phyloP scores from a whole-genome alignment of 1,140 invertebrate species.

The Dreissena polymorpha region DNA sequence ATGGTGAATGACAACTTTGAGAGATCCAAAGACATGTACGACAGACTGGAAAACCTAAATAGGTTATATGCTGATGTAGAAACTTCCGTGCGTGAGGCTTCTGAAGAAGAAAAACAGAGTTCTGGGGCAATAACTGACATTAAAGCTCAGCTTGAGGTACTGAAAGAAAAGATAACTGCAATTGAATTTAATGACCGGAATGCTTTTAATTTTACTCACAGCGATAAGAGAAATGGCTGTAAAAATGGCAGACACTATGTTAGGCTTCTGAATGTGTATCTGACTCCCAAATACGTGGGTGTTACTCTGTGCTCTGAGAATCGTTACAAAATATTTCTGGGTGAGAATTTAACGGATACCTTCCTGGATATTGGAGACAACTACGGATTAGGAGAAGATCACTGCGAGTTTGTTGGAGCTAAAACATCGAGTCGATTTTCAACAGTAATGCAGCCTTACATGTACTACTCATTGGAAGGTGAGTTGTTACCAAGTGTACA shows the following conservation, averaged over 20 bases:
- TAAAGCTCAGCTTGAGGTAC: not conserved
- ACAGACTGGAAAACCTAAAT: not conserved
- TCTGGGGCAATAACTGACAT: not conserved
- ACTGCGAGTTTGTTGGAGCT: constrained; percentile 76
- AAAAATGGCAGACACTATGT: constrained; percentile 66
- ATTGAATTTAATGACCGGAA: constrained; percentile 61
- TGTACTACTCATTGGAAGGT: not conserved
- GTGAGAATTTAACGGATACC: constrained; percentile 60
- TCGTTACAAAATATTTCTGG: constrained; percentile 74
- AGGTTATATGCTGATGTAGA: not conserved
- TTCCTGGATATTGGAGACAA: constrained; percentile 74
- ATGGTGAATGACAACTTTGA: not conserved
- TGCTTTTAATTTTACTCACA: constrained; percentile 66
- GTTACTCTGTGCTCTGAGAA: constrained; percentile 69
- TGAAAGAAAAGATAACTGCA: not conserved
- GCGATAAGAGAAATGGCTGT: constrained; percentile 63
- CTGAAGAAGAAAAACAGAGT: not conserved
- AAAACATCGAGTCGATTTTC: not conserved
- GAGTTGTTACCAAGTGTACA: not conserved
- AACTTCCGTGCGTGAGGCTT: not conserved
- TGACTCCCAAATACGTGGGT: constrained; percentile 65
- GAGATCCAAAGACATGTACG: constrained; percentile 18
- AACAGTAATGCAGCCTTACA: not conserved
- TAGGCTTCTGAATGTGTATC: constrained; percentile 54
- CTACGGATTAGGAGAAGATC: constrained; percentile 70